A percentile compares a stretch with the other conserved stretches of the same genome.
Conservation (phyloP, 35 echinoderm and acorn worm species). For the Eucidaris tribuloides region DNA sequence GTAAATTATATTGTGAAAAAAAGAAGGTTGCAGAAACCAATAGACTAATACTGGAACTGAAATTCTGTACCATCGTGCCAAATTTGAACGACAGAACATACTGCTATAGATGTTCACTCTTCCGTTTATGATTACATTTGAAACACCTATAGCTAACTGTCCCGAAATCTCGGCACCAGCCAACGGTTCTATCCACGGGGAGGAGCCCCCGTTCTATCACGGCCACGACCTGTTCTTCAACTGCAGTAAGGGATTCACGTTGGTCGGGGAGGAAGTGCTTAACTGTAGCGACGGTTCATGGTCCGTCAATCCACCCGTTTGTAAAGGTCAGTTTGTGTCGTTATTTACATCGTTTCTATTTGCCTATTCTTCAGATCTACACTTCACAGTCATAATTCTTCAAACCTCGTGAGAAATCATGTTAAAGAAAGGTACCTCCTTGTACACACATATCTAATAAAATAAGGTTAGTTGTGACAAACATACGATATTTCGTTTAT, state of each 20-base stretch:
- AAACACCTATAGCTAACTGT: too few species aligned
- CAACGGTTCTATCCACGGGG: neutral
- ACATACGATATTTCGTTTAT: neutral
- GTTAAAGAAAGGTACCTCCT: too few species aligned
- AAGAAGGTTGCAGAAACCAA: too few species aligned
- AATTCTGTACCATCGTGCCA: too few species aligned
- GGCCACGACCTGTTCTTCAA: neutral
- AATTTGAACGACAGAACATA: too few species aligned
- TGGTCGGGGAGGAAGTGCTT: neutral
- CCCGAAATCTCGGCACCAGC: neutral
- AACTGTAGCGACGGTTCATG: neutral
- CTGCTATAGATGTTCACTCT: too few species aligned
- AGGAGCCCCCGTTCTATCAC: neutral
- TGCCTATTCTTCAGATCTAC: neutral
- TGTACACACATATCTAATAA: neutral
- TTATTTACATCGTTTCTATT: neutral
- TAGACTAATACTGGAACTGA: too few species aligned
- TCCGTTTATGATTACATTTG: too few species aligned
- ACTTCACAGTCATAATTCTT: neutral
- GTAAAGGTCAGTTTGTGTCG: neutral
- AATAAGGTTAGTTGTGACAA: neutral
- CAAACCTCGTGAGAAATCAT: too few species aligned
- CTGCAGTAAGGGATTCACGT: neutral
- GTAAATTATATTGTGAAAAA: too few species aligned
- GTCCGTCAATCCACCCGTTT: neutral